phyloP scores from a whole-genome alignment of 2,888 invertebrate genomes.

The Ochlodes sylvanus region DNA sequence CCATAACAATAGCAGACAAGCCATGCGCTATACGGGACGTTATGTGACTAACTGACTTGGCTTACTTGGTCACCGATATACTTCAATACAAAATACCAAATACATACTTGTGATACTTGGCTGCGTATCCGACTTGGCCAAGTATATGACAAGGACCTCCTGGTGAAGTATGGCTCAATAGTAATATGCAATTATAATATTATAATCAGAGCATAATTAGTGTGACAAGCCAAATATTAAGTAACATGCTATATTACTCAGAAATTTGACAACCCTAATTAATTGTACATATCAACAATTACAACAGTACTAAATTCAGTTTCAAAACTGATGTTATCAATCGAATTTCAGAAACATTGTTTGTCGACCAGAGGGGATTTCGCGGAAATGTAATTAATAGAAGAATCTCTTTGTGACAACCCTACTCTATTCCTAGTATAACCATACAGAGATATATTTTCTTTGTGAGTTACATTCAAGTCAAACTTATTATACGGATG shows the following conservation, averaged over 20 bases:
- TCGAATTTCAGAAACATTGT: slow-evolving; percentile 56
- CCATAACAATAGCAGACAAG: no score
- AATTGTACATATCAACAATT: neutral
- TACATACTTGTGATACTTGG: no score
- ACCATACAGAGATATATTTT: neutral
- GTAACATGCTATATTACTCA: neutral
- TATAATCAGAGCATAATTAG: neutral
- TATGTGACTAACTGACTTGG: no score
- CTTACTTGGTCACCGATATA: no score
- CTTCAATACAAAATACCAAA: no score
- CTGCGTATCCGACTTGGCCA: no score
- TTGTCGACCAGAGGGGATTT: slow-evolving; percentile 54
- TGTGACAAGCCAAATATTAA: slow-evolving; percentile 1
- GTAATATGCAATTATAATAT: neutral
- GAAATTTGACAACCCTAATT: neutral
- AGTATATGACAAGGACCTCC: no score
- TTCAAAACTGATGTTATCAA: slow-evolving; percentile 38
- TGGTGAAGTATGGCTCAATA: no score
- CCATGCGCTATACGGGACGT: no score
- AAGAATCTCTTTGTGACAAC: slow-evolving; percentile 38
- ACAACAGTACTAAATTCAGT: neutral
- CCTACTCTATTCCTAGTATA: neutral
- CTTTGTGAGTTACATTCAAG: no score
- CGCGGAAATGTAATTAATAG: slow-evolving; percentile 59
- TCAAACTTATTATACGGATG: no score